These are phyloP conservation scores for Trichopoda pennipes DNA, from an alignment of 2,888 invertebrate genomes.

Conservation along the genomic window DNA sequence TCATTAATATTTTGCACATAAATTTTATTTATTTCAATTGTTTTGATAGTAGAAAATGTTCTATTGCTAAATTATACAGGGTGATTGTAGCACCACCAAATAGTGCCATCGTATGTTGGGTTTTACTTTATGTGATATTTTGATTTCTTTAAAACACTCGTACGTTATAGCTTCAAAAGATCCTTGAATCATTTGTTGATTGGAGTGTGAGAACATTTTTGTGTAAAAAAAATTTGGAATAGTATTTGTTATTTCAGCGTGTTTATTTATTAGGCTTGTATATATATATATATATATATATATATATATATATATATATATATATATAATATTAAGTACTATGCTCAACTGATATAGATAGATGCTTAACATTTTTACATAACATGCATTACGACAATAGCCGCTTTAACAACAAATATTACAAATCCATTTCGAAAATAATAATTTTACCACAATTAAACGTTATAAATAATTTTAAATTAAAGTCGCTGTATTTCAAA, in stretches of 20 bases:
- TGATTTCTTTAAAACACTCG: not conserved
- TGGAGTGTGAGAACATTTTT: constrained; percentile 44
- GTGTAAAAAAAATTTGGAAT: not conserved
- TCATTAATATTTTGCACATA: constrained; percentile 66
- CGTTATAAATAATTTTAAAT: too few species aligned
- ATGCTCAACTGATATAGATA: too few species aligned
- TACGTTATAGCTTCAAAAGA: not conserved
- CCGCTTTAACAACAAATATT: too few species aligned
- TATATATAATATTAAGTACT: too few species aligned
- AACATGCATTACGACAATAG: too few species aligned
- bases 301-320: too few species aligned
- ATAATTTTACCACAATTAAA: too few species aligned
- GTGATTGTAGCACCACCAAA: constrained; percentile 29
- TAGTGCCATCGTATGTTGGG: constrained; percentile 34
- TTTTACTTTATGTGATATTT: constrained; percentile 11
- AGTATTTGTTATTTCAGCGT: not conserved
- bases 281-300: too few species aligned
- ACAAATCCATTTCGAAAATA: too few species aligned
- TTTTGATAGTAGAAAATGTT: constrained; percentile 29
- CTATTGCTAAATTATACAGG: constrained; percentile 56
- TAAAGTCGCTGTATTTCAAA: too few species aligned
- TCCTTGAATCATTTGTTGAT: constrained; percentile 43
- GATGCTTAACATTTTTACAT: too few species aligned
- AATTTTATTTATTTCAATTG: constrained; percentile 42
- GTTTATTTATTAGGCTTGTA: too few species aligned